phyloP scores from a whole-genome alignment of 2,113 vertebrate species.

The Pandion haliaetus region DNA sequence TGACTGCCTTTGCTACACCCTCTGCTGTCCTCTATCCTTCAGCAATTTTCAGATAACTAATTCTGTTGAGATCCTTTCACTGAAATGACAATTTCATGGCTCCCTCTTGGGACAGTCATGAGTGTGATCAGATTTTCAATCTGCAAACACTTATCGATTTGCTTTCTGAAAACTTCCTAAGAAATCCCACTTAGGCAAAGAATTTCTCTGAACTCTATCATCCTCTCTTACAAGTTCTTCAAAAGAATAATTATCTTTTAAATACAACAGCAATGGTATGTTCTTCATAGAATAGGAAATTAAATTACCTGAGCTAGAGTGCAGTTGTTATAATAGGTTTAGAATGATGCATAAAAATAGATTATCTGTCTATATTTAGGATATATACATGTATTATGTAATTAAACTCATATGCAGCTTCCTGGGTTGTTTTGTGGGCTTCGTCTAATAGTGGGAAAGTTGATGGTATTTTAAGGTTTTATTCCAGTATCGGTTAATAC shows the following conservation, averaged over 20 bases:
- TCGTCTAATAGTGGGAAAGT: background rate
- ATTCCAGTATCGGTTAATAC: background rate
- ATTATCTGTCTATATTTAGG: background rate
- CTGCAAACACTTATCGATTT: conserved; percentile 13
- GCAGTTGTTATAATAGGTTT: background rate
- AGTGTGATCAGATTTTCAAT: conserved; percentile 27
- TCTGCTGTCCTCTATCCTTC: background rate
- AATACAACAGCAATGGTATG: background rate
- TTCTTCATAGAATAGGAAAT: background rate
- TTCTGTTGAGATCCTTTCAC: background rate
- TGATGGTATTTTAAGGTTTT: background rate
- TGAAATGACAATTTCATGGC: background rate
- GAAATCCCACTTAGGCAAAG: background rate
- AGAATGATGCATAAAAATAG: background rate
- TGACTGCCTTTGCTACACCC: background rate
- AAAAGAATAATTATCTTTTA: background rate
- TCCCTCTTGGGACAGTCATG: background rate
- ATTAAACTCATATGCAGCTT: background rate
- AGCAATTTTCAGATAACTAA: conserved; percentile 10
- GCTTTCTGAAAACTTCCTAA: conserved; percentile 30
- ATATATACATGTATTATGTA: background rate
- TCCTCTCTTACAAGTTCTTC: background rate
- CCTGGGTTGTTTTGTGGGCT: background rate
- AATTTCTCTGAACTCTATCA: background rate
- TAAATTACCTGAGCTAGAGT: background rate